phyloP scores from a whole-genome alignment of 1,140 invertebrate genomes.

The Gryon sp. region DNA sequence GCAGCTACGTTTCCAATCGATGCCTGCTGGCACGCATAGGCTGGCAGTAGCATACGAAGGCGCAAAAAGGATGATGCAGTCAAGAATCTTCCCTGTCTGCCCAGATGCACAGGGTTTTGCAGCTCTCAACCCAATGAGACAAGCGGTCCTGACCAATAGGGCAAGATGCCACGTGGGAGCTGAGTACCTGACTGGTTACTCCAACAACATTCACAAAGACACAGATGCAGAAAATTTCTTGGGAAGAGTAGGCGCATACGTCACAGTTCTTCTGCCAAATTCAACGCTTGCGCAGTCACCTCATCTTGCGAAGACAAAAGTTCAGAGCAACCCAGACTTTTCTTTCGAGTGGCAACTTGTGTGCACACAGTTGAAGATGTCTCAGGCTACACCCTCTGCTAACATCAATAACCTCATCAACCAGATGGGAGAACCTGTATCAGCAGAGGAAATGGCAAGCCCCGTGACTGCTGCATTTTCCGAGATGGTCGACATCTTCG shows the following conservation, averaged over 20 bases:
- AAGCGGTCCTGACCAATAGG: not conserved
- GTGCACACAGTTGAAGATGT: no score
- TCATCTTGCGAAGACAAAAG: no score
- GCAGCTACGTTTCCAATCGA: not conserved
- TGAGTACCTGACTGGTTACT: not conserved
- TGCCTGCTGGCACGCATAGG: slow-evolving; percentile 9
- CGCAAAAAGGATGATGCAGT: not conserved
- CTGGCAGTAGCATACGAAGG: not conserved
- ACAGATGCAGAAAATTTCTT: not conserved
- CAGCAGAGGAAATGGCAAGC: no score
- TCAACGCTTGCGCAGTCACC: not conserved
- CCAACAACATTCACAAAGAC: not conserved
- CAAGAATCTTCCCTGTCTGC: not conserved
- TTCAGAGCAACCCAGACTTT: no score
- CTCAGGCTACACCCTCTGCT: no score
- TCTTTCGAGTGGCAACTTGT: no score
- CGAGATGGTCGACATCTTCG: no score
- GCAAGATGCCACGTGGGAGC: not conserved
- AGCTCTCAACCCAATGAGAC: not conserved
- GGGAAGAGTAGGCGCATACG: not conserved
- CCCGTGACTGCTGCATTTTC: no score
- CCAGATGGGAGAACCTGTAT: no score
- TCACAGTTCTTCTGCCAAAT: not conserved
- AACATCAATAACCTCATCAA: no score
- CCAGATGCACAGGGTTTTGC: not conserved